Base-by-base conservation (phyloP, 2,888 invertebrate species). In the Drosophila crucigera region DNA sequence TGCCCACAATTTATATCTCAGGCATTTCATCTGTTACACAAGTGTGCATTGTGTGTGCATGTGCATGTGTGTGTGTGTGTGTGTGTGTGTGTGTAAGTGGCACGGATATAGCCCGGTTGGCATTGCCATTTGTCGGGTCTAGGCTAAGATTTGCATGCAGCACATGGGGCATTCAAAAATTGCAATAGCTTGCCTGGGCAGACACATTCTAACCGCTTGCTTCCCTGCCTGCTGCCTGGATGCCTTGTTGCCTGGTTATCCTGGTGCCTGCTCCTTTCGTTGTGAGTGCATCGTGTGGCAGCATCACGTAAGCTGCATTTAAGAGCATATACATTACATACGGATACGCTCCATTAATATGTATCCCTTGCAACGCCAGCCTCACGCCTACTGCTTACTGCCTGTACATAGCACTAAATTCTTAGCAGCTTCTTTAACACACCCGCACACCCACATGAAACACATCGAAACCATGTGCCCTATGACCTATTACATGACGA, bases 321-420 rank as follows among this genome's bases (percentile, higher is more conserved):
- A 83, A 85, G 82, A 83, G 82, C 86, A 90, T 87, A 85, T 85
- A 91, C 87, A 90, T 91, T 88, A 90, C 91, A 88, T 83, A 89
- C 76, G 84, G 89, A 91, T 90, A 83, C 82, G 91, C 91, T 91
- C 87, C 91, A 88, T 88, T 91, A 88, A 89, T 88, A 91, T 89
- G 87, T 89, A 91, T 89, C 89, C 87, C 80, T 89, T 84, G 85
- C 82, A 84, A 84, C 81, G 85, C 84, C 72, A 63, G 72, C 67
- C 70, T 78, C 78, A 80, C 79, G 88, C 90, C 90, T 90, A 90
- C 88, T 71, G 73, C 58, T 30, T 47, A 47, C 25, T 41, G 35
- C 25, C 50, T 72, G 61, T 56, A 62, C 56, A 62, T 54, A 35
- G 55, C 83, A 79, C 83, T 80, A 80, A 80, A 80, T 80, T 80